A percentile compares a stretch with the other conserved stretches of the same genome.
These are phyloP conservation scores for Dicycla oo DNA, from an alignment of 2,888 invertebrate species.

Conservation along the genomic window DNA sequence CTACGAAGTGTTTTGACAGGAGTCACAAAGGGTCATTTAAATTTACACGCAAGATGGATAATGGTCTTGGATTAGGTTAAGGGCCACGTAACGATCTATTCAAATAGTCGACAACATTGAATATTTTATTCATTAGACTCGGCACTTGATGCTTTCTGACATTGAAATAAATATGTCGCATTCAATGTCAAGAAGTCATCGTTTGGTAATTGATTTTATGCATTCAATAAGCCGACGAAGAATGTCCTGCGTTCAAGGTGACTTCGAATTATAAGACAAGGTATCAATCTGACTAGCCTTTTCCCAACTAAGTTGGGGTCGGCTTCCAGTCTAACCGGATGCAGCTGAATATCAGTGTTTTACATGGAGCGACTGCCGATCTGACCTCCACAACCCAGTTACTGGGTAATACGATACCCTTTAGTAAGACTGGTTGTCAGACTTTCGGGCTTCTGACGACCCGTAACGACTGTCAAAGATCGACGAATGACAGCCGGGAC, in stretches of 20 bases:
- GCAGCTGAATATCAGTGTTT: too few relatives aligned
- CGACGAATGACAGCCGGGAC: too few relatives aligned
- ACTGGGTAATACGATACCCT: too few relatives aligned
- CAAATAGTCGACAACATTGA: constrained; percentile 75
- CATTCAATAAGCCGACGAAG: constrained; percentile 60
- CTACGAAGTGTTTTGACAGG: constrained; percentile 61
- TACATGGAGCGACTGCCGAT: too few relatives aligned
- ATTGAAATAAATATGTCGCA: constrained; percentile 66
- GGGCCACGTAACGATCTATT: constrained; percentile 82
- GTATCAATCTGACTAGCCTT: too few relatives aligned
- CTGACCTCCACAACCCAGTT: too few relatives aligned
- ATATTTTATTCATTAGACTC: constrained; percentile 78
- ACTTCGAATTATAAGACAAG: constrained; percentile 56
- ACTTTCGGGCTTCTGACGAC: too few relatives aligned
- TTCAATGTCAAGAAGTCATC: constrained; percentile 67
- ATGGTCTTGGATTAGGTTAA: constrained; percentile 66
- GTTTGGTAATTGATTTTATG: constrained; percentile 72
- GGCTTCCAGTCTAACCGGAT: too few relatives aligned
- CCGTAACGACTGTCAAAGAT: too few relatives aligned
- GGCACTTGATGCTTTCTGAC: constrained; percentile 66
- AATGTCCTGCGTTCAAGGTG: constrained; percentile 44
- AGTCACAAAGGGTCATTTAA: constrained; percentile 80
- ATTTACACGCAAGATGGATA: constrained; percentile 72
- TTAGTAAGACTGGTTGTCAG: too few relatives aligned
- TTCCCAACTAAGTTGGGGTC: too few relatives aligned